Evolutionary conservation across 1,140 invertebrate species (phyloP), one percentile per base, ranked within the genome.

Genomic region (Phymorhynchus buccinoides): DNA sequence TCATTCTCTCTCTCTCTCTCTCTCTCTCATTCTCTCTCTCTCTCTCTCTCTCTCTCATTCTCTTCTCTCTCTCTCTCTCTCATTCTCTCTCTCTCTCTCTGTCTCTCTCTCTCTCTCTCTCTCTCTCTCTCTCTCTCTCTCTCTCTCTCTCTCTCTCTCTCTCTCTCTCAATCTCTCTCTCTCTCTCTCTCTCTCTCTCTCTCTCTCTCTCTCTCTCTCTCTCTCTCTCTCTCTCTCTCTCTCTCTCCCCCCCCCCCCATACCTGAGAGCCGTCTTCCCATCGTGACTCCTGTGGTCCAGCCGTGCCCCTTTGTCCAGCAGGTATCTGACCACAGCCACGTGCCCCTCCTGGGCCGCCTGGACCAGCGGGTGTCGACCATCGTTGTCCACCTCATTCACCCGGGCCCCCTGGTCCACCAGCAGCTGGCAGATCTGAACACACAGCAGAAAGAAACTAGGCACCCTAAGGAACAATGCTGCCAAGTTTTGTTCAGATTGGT

Each of bases 331-430:
- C 18, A 93, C 90, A 9, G 89, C 79, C 62, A 91, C 42, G 81
- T 94, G 92, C 32, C 93, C 93, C 87, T 93, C 92, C 80, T 93
- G 92, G 2, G 92, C 91, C n/a, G 91, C 91, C 42, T 93, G 88
- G 68, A 93, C 90, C n/a, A 93, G 87, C 18, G 92, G 89, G 83
- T 90, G 88, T 0, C 92, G 90, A 39, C 96, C 95, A 32, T 97
- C 96, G 44, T 94, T 98, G 92, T 99, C 98, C 9, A 96, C 95
- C 90, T 98, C 97, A 89, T 97, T 97, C 3, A 98, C 95, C 91
- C 97, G 96, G 0, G 97, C 97, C 0, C 97, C 97, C n/a, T 97
- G 97, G 90, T 98, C 97, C 0, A 98, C 92, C 32, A 99, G 93
- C 16, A 96, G 96, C 86, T 97, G 83, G 42, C 88, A 88, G 1